These are phyloP conservation scores for Hydraecia micacea DNA, from an alignment of 2,888 invertebrate genomes.

Conservation along the genomic window DNA sequence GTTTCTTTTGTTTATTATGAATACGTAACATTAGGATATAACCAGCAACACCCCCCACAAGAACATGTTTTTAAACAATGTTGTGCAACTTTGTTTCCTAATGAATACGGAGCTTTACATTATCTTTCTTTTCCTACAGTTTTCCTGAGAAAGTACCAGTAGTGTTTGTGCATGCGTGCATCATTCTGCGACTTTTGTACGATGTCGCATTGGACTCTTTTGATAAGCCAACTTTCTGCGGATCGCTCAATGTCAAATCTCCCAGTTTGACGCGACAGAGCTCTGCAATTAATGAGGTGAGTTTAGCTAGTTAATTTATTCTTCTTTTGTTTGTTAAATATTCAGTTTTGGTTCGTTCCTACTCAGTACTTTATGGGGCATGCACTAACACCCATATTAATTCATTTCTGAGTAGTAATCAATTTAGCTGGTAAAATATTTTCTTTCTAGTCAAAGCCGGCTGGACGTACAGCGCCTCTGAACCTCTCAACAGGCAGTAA, in stretches of 20 bases:
- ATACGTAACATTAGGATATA: not conserved
- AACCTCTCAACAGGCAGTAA: constrained; percentile 92
- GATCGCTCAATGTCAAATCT: constrained; percentile 92
- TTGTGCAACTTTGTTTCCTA: constrained; percentile 11
- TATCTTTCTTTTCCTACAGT: constrained; percentile 77
- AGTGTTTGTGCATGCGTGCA: constrained; percentile 95
- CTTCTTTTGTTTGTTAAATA: not conserved
- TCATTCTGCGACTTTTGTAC: constrained; percentile 96
- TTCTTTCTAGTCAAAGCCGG: constrained; percentile 80
- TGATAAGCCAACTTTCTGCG: constrained; percentile 95
- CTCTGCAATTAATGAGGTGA: constrained; percentile 91
- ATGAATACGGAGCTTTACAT: not conserved
- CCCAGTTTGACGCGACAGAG: constrained; percentile 91
- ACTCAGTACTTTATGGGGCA: not conserved
- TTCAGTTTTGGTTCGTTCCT: not conserved
- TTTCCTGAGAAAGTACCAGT: constrained; percentile 94
- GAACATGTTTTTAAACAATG: not conserved
- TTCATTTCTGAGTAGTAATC: not conserved
- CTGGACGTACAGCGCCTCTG: constrained; percentile 92
- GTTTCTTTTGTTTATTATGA: not conserved
- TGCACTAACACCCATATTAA: not conserved
- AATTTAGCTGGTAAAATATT: not conserved
- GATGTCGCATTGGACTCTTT: constrained; percentile 98
- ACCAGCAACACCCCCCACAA: not conserved
- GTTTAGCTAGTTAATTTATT: not conserved